These are phyloP conservation scores for Pachliopta kotzebuea DNA, from an alignment of 2,888 invertebrate genomes.

Conservation along the genomic window DNA sequence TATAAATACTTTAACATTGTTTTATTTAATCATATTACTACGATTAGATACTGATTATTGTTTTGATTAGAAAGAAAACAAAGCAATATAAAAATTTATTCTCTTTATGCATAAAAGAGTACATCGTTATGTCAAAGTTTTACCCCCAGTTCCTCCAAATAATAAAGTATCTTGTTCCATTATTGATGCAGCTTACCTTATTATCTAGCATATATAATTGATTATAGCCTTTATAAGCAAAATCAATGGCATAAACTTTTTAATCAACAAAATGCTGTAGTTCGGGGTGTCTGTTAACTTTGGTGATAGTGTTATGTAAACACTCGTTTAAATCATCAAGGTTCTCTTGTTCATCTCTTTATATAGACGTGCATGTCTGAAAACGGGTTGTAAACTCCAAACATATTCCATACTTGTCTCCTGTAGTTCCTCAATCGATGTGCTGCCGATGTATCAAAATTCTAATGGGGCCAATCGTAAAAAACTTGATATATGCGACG, in stretches of 20 bases:
- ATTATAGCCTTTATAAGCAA: too few species aligned
- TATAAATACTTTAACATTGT: too few species aligned
- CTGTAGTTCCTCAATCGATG: not conserved
- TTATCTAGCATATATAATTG: too few species aligned
- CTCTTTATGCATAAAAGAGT: too few species aligned
- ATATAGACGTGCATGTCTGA: not conserved
- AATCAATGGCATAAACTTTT: slow-evolving; percentile 69
- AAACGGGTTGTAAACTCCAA: not conserved
- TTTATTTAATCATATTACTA: too few species aligned
- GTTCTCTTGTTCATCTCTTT: not conserved
- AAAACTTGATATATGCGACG: not conserved
- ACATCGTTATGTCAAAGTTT: too few species aligned
- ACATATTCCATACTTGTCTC: not conserved
- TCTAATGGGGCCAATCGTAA: not conserved
- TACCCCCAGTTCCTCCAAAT: too few species aligned
- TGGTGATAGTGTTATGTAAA: slow-evolving; percentile 47
- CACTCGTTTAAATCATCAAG: slow-evolving; percentile 39
- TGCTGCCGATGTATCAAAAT: not conserved
- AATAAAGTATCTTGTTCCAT: too few species aligned
- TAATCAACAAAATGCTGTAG: slow-evolving; percentile 62
- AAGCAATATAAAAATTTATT: too few species aligned
- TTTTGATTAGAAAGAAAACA: too few species aligned
- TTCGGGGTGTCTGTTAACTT: slow-evolving; percentile 48
- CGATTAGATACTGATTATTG: too few species aligned
- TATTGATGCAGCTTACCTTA: too few species aligned